A percentile compares a stretch with the other conserved stretches of the same genome.
These are phyloP conservation scores for Tolypeutes matacus DNA, from an alignment of 2,797 vertebrate species.

Conservation along the genomic window DNA sequence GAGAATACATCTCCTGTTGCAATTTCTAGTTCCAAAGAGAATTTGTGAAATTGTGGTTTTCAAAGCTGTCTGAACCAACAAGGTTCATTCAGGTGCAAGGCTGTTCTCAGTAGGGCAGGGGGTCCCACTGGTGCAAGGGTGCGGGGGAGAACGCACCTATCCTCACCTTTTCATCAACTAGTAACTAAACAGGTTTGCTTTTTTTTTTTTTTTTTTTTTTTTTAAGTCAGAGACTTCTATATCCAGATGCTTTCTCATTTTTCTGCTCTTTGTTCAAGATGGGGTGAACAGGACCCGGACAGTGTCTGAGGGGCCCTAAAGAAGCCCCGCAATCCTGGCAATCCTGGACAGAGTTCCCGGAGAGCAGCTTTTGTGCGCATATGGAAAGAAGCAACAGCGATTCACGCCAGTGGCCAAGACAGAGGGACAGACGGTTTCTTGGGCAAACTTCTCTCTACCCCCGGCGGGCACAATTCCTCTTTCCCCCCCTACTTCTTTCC, in stretches of 20 bases:
- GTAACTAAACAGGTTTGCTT: not conserved
- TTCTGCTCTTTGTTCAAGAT: not conserved
- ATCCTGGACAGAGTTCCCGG: not conserved
- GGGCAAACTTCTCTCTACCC: slow-evolving; percentile 6
- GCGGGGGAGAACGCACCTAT: not conserved
- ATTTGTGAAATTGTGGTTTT: not conserved
- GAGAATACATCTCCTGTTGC: slow-evolving; percentile 8
- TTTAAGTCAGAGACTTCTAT: not conserved
- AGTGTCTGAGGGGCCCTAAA: not conserved
- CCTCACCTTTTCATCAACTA: not conserved
- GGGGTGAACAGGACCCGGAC: not conserved
- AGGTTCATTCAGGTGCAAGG: not conserved
- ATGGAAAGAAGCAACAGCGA: not conserved
- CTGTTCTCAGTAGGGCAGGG: not conserved
- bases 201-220: not conserved
- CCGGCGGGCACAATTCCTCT: not conserved
- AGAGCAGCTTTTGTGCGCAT: not conserved
- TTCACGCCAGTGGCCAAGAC: not conserved
- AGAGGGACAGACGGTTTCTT: not conserved
- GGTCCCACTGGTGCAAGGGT: not conserved
- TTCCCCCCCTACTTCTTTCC: not conserved
- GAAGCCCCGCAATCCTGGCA: not conserved
- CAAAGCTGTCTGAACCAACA: not conserved
- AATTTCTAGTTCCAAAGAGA: not conserved
- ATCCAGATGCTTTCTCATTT: not conserved